Evolutionary conservation across 1,140 invertebrate genomes (phyloP).

Genomic region (Drosophila teissieri): DNA sequence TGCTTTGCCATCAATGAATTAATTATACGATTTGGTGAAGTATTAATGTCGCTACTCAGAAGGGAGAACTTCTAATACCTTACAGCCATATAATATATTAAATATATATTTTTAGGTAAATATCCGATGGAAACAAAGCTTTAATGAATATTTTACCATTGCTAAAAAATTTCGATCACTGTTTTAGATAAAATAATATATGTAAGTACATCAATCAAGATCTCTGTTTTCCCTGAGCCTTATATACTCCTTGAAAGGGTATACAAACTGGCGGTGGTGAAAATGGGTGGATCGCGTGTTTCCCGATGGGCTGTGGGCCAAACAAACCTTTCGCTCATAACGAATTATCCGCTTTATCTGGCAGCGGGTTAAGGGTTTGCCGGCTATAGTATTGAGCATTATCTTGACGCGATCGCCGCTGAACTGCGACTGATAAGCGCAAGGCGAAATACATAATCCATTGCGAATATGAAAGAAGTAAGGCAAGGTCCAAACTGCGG

Average conservation of each 20-base stretch:
- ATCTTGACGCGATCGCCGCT: slow-evolving; percentile 42
- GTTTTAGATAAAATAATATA: neutral
- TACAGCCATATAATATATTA: no score
- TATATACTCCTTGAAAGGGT: neutral
- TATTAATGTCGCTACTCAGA: neutral
- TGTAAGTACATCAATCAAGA: neutral
- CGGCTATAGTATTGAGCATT: slow-evolving; percentile 50
- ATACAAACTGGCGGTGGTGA: neutral
- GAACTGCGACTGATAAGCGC: slow-evolving; percentile 50
- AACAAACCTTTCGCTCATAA: slow-evolving; percentile 64
- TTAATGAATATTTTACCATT: no score
- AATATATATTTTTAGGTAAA: no score
- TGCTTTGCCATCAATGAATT: slow-evolving; percentile 37
- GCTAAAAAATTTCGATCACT: no score
- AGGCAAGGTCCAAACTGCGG: slow-evolving; percentile 64
- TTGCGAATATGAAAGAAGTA: slow-evolving; percentile 54
- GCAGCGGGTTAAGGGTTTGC: slow-evolving; percentile 44
- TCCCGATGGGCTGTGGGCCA: neutral
- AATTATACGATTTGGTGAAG: slow-evolving; percentile 6
- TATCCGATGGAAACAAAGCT: no score
- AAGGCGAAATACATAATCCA: slow-evolving; percentile 6
- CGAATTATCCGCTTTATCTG: slow-evolving; percentile 58
- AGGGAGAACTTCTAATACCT: no score
- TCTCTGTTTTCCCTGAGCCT: neutral
- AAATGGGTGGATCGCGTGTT: slow-evolving; percentile 17